phyloP scores from a whole-genome alignment of 2,888 invertebrate genomes.

The Caenorhabditis sp. region DNA sequence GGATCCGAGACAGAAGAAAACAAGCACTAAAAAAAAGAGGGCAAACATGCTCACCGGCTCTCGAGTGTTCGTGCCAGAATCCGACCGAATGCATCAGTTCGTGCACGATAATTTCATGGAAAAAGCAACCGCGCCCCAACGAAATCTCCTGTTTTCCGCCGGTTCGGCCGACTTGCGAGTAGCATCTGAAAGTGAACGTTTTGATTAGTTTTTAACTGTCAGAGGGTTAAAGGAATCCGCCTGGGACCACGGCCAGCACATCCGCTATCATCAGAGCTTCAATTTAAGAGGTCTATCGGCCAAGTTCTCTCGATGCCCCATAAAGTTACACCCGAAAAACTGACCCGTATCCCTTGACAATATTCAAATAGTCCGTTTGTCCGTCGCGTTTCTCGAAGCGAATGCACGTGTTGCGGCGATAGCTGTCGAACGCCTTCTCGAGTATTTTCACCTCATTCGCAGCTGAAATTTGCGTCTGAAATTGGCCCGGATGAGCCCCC shows the following conservation, averaged over 20 bases:
- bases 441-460: slow-evolving; percentile 71
- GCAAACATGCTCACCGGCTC: slow-evolving; percentile 66
- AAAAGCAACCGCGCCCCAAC: slow-evolving; percentile 76
- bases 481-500: too few relatives aligned
- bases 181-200: slow-evolving; percentile 75
- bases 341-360: slow-evolving; percentile 77
- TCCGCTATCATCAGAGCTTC: too few relatives aligned
- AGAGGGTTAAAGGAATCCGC: too few relatives aligned
- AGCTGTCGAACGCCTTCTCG: slow-evolving; percentile 74
- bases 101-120: slow-evolving; percentile 78
- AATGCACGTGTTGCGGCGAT: slow-evolving; percentile 79
- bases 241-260: too few relatives aligned
- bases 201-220: too few relatives aligned
- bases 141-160: slow-evolving; percentile 78
- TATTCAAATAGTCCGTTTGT: slow-evolving; percentile 79
- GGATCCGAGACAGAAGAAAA: too few relatives aligned
- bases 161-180: slow-evolving; percentile 78
- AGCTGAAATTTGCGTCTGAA: slow-evolving; percentile 67
- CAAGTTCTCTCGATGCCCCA: too few relatives aligned
- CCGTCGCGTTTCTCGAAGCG: slow-evolving; percentile 77
- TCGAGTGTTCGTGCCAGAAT: slow-evolving; percentile 78
- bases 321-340: too few relatives aligned
- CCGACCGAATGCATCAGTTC: slow-evolving; percentile 76
- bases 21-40: too few relatives aligned
- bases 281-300: too few relatives aligned